Base-by-base conservation (phyloP, 2,888 invertebrate species). In the Catocala nupta region DNA sequence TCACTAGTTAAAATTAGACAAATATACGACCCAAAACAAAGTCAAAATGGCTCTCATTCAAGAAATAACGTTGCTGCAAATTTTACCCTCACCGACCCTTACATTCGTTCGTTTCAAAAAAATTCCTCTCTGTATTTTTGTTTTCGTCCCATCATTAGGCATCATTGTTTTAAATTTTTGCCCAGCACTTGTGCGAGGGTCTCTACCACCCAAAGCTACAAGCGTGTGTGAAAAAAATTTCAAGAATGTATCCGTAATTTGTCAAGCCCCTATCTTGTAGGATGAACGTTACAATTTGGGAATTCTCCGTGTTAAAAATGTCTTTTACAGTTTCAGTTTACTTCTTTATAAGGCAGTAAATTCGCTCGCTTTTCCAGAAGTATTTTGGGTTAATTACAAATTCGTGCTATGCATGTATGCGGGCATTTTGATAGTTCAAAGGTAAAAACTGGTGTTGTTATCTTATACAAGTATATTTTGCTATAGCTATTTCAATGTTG, bases 121-220 rank as follows among this genome's bases (percentile, higher is more conserved):
- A 63, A 68, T 58, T 59, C 59, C 59, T 66, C 43, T 16, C 9
- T n/a, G 13, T 58, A 43, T 58, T 63, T 63, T 63, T 55, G 16
- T 44, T 50, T 16, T 42, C n/a, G 8, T 33, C 25, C 52, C 49
- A 55, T 67, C 60, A 56, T 69, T 65, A 69, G 47, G 53, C 45
- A 61, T 49, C 45, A 58, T 73, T 64, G 71, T 68, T 68, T 34
- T 51, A 51, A 73, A 71, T 71, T 73, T 74, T 65, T 68, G 52
- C 53, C 10, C 39, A 10, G 63, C 39, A 52, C 16, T 52, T 52
- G 36, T 25, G 7, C 44, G 25, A 44, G 49, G 42, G 42, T 33
- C 42, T 36, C 25, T 25, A 34, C 12, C 49, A 12, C n/a, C 48
- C 12, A 47, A 25, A 13, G 49, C 45, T 12, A 63, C 13, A 48